These are phyloP conservation scores for Rachycentron canadum DNA, from an alignment of 2,797 vertebrate species.

Conservation along the genomic window DNA sequence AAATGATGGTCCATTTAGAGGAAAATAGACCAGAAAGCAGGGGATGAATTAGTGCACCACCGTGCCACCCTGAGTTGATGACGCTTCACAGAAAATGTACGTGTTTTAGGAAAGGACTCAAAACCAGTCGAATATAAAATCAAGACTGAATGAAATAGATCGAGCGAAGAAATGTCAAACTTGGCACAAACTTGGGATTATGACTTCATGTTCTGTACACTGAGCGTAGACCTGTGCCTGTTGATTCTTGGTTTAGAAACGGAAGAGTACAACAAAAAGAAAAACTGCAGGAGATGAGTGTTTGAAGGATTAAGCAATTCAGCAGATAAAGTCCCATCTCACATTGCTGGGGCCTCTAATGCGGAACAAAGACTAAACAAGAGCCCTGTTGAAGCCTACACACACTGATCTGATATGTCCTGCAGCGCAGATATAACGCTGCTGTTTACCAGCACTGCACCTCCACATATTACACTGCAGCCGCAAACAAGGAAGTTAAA, in stretches of 20 bases:
- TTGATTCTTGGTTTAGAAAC: conserved; percentile 11
- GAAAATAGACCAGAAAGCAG: no score
- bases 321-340: conserved; percentile 60
- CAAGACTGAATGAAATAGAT: neutral
- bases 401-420: conserved; percentile 45
- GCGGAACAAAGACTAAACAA: conserved; percentile 75
- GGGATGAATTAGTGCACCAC: no score
- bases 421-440: conserved; percentile 31
- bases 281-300: conserved; percentile 14
- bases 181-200: neutral
- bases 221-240: neutral
- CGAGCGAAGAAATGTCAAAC: neutral
- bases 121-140: neutral
- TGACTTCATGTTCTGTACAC: neutral
- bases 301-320: conserved; percentile 62
- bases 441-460: neutral
- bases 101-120: neutral
- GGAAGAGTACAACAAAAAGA: neutral
- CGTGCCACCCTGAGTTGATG: no score
- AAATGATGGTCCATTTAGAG: no score
- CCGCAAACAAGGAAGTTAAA: neutral
- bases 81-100: neutral
- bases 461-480: neutral
- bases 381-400: conserved; percentile 32
- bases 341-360: conserved; percentile 65